Percentiles rank a stretch among this genome's conserved stretches.
Evolutionary conservation across 2,113 vertebrate species (phyloP).

Genomic region (Eulemur macaco): DNA sequence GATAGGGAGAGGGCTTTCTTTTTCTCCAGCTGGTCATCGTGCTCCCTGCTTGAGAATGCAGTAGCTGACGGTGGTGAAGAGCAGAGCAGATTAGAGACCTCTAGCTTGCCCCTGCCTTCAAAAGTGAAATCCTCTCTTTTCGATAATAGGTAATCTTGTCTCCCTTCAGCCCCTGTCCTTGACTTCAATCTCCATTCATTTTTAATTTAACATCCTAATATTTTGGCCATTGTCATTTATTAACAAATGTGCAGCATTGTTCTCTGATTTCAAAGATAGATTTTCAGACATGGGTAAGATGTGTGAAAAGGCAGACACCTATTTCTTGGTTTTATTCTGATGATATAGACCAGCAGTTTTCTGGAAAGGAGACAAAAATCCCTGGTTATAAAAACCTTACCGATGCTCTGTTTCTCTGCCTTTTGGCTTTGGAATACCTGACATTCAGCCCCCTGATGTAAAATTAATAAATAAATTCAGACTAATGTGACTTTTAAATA

Average conservation of each 20-base stretch:
- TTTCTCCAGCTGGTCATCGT: not conserved
- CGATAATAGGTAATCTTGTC: not conserved
- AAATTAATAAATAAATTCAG: conserved; percentile 23
- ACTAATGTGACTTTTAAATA: conserved; percentile 39
- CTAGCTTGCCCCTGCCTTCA: not conserved
- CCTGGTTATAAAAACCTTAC: not conserved
- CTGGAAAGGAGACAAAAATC: not conserved
- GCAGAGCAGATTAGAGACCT: not conserved
- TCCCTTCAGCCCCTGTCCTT: not conserved
- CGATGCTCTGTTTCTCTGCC: not conserved
- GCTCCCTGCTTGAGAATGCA: not conserved
- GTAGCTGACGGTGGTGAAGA: not conserved
- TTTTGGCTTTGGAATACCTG: not conserved
- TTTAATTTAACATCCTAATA: conserved; percentile 1
- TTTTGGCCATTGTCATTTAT: not conserved
- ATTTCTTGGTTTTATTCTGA: not conserved
- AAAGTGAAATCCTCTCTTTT: not conserved
- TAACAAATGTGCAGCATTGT: not conserved
- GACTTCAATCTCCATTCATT: not conserved
- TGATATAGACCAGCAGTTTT: not conserved
- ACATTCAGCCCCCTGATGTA: not conserved
- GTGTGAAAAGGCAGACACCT: not conserved
- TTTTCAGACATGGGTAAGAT: not conserved
- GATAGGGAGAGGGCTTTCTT: not conserved
- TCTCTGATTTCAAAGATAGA: not conserved